Base-by-base conservation (phyloP, 1,140 invertebrate species). In the Pristionchus pacificus region DNA sequence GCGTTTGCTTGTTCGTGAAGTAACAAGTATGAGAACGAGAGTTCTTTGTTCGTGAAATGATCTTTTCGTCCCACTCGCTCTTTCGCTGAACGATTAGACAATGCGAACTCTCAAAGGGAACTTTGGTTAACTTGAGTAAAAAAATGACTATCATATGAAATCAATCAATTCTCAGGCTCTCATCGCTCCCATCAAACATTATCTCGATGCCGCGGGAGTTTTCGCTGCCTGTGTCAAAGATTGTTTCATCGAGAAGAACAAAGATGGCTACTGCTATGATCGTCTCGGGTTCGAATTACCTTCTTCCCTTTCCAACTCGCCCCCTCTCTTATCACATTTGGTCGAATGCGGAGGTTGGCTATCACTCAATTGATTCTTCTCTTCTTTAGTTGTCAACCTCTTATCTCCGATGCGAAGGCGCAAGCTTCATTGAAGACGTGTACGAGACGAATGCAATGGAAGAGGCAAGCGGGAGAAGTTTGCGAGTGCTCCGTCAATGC, bases 401-500 rank as follows among this genome's bases (percentile, higher is more conserved):
- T 74, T 38, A 29, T 75, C 49, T 65, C 66, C 25, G 74, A 75
- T 49, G 57, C 32, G 13, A 75, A 75, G 66, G 74, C 74, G 24
- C 68, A 76, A 67, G 60, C 62, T 60, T 75, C 74, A 25, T 74
- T 75, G 66, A 60, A 64, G 27, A 59, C 65, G 24, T 75, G 74
- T 55, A 75, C 74, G 2, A 61, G 73, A 13, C 58, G 63, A 69
- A 69, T 75, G 60, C 65, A 75, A 31, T 75, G 74, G 74, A 75
- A 75, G 31, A 63, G 68, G 62, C 71, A 75, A 33, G 74, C 74
- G 15, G 74, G 74, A n/a, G 74, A 75, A 60, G 33, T 75, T 13
- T 75, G 74, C 65, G 69, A 75, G 31, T 75, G 74, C 60, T 68
- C 74, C 19, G 74, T 75, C 19, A 68, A 72, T 60, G 74, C 74